Conservation (phyloP, 1,140 invertebrate species). For the Cataglyphis hispanica region DNA sequence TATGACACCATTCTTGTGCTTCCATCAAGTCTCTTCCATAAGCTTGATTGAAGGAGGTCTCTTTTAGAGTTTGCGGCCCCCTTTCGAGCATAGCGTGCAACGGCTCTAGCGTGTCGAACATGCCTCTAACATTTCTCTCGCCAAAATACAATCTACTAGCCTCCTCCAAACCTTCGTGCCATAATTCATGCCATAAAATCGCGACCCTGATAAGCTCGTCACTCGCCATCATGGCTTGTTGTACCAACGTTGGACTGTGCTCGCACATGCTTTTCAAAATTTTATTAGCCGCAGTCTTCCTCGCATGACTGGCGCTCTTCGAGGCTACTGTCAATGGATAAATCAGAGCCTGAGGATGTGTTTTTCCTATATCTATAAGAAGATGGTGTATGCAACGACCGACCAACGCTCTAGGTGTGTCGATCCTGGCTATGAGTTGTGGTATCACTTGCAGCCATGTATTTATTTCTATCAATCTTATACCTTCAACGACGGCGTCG, state of each 20-base stretch:
- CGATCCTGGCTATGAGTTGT: conserved; percentile 98
- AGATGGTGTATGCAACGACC: conserved; percentile 96
- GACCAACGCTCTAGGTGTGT: conserved; percentile 95
- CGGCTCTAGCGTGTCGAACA: conserved; percentile 98
- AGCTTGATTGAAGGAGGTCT: conserved; percentile 98
- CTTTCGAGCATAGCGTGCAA: conserved; percentile 97
- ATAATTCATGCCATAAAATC: conserved; percentile 99
- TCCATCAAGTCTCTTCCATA: conserved; percentile 98
- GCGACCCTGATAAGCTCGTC: conserved; percentile 99
- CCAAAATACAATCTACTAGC: conserved; percentile 98
- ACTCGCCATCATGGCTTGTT: conserved; percentile 97
- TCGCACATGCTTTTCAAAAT: conserved; percentile 98
- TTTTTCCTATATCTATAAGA: conserved; percentile 97
- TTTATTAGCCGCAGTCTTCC: conserved; percentile 97
- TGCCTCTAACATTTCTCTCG: conserved; percentile 96
- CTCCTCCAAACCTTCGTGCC: conserved; percentile 99
- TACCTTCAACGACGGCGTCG: conserved; percentile 96
- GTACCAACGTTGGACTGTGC: conserved; percentile 96
- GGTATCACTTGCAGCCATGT: conserved; percentile 99
- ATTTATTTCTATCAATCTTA: conserved; percentile 97
- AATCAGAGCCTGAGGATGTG: conserved; percentile 95
- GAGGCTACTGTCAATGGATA: conserved; percentile 99
- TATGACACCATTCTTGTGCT: conserved; percentile 97
- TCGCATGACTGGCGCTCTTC: conserved; percentile 94
- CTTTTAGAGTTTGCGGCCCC: conserved; percentile 98